Evolutionary conservation across 1,140 invertebrate genomes (phyloP).

Genomic region (Aphaenogaster ashmeadi): DNA sequence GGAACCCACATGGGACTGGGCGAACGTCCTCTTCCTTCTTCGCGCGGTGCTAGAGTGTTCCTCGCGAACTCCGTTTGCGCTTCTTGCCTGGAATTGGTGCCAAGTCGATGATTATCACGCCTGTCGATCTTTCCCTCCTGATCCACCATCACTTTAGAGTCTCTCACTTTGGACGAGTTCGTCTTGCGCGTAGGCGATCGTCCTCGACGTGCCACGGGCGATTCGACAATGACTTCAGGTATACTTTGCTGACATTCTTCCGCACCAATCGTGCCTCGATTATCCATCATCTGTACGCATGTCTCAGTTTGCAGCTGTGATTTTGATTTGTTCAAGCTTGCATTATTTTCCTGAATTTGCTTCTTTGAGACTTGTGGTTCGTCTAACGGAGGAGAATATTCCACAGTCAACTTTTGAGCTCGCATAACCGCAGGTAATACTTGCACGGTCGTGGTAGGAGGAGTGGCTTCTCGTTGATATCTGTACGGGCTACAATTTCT

Average conservation of each 20-base stretch:
- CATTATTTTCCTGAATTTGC: neutral
- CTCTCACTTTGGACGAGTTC: conserved; percentile 37
- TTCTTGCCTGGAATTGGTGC: neutral
- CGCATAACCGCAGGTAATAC: conserved; percentile 73
- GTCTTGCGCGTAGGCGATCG: conserved; percentile 80
- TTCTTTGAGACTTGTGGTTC: conserved; percentile 3
- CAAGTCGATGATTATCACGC: neutral
- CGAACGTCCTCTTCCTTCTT: conserved; percentile 87
- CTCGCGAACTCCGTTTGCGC: neutral
- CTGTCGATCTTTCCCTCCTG: neutral
- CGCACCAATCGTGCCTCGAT: neutral
- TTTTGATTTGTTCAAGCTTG: neutral
- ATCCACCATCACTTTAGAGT: neutral
- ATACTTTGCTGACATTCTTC: conserved; percentile 13
- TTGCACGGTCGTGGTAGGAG: conserved; percentile 72
- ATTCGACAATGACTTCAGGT: neutral
- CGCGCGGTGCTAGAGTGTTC: conserved; percentile 72
- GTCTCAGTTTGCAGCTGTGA: neutral
- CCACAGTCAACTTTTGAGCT: conserved; percentile 24
- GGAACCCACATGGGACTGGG: conserved; percentile 92
- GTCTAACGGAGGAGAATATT: conserved; percentile 3
- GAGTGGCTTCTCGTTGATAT: conserved; percentile 78
- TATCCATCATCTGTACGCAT: neutral
- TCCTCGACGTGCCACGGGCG: conserved; percentile 70
- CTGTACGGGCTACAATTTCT: conserved; percentile 82